phyloP scores from a whole-genome alignment of 2,113 vertebrate species.

The Pogonocichla stellata region DNA sequence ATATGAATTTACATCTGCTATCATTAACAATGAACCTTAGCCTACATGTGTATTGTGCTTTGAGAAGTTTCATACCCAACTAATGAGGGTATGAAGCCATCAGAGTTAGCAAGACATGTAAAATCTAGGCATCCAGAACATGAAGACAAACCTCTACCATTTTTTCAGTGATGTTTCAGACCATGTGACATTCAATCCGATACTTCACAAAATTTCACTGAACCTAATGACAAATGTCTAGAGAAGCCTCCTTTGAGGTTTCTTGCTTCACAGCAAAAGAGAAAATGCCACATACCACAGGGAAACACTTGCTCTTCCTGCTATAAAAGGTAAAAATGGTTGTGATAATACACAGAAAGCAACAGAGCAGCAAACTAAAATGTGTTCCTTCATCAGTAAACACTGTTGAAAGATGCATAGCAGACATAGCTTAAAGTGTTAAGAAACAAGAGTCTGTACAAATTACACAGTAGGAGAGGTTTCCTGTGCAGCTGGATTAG shows the following conservation, averaged over 20 bases:
- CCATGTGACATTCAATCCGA: neutral
- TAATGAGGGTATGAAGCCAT: neutral
- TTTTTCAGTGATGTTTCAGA: neutral
- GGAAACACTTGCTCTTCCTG: neutral
- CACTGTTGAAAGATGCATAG: neutral
- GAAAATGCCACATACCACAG: neutral
- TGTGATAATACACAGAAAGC: neutral
- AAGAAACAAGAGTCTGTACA: neutral
- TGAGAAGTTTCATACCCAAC: neutral
- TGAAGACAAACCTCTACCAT: neutral
- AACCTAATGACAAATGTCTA: neutral
- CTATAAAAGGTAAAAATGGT: neutral
- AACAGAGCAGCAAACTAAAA: neutral
- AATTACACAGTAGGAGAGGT: neutral
- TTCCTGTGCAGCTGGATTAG: neutral
- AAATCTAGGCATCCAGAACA: neutral
- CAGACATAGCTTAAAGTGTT: neutral
- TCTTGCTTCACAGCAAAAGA: neutral
- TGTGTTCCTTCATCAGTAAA: neutral
- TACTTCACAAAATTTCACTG: neutral
- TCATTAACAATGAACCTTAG: accelerated
- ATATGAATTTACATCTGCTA: neutral
- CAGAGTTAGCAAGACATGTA: neutral
- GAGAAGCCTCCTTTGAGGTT: neutral
- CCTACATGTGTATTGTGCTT: neutral